Percentiles rank a stretch among this genome's conserved stretches.
Conservation (phyloP, 2,888 invertebrate species). For the Conomelus anceps region DNA sequence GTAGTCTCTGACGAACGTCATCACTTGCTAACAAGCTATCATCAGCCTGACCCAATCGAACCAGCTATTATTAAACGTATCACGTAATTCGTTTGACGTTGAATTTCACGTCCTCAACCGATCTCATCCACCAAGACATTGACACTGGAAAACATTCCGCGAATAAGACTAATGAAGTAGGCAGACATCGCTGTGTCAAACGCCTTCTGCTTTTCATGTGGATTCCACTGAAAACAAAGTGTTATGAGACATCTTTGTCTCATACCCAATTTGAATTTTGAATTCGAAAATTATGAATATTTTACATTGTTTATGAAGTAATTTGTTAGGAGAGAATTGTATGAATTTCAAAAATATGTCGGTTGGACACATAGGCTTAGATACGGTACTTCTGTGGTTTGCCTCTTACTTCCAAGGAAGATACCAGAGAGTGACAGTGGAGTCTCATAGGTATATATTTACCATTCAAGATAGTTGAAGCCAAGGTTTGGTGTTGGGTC, state of each 20-base stretch:
- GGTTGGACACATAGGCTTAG: too few species aligned
- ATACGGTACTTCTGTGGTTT: too few species aligned
- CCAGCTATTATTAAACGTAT: background rate
- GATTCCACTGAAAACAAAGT: background rate
- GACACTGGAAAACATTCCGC: background rate
- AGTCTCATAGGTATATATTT: too few species aligned
- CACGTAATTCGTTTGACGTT: background rate
- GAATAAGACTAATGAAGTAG: background rate
- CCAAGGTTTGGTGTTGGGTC: too few species aligned
- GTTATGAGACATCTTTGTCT: background rate
- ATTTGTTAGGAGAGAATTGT: background rate
- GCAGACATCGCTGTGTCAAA: background rate
- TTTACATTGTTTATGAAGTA: background rate
- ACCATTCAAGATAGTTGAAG: too few species aligned
- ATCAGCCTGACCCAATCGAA: background rate
- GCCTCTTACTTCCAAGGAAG: too few species aligned
- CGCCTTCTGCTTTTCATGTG: background rate
- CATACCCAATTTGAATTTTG: background rate
- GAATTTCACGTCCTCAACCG: too few species aligned
- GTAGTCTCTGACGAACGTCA: background rate
- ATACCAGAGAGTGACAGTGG: too few species aligned
- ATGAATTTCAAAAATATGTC: too few species aligned
- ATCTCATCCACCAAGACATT: background rate
- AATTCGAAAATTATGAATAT: background rate
- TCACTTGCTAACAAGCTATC: background rate